Base-by-base conservation (phyloP, 2,888 invertebrate genomes). In the Sarcophaga carnaria region DNA sequence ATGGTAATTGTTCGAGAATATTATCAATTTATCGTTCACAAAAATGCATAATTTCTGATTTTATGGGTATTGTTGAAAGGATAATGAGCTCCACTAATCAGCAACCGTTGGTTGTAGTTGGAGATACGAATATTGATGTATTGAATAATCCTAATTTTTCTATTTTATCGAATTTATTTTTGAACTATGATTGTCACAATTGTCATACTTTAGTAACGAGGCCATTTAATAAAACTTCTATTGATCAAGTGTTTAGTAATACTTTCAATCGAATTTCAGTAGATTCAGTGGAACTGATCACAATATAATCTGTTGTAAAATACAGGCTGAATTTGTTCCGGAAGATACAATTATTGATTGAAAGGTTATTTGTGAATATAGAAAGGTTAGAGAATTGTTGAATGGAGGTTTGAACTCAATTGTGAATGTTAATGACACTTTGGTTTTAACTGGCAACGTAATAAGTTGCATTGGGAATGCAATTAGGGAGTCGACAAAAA, bases 241-340 rank as follows among this genome's bases (percentile, higher is more conserved):
- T 76, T 76, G 75, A 76, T 76, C 66, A 76, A 20, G 27, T 66
- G 20, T 54, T 76, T n/a, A 66, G 76, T 66, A 76, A 76, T 54
- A 37, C 64, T 27, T 66, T 64, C 59, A 59, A 76, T 0, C 1
- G 45, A 14, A 17, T 69, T 27, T 47, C 20, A 37, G 17, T 14
- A 22, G 64, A 76, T 37, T 66, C 76, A 14, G 66, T 76, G 5
- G 76, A 67, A 67, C 67, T 37, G 37, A 47, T 67, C 67, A 67
- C 45, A 67, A 67, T 45, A 67, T 67, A 67, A 67, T 67, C 37
- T 67, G 67, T n/a, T 67, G 47, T 3, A 67, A 67, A 45, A 67
- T 27, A 64, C 27, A 64, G 14, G 54, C 54, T 54, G 54, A 54
- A 14, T 20, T 20, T 20, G 20, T 20, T 20, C 20, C 20, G 20